Percentiles rank a stretch among this genome's conserved stretches.
phyloP scores from a whole-genome alignment of 53 echinoderm and acorn worm genomes.

The Glandiceps talaboti region DNA sequence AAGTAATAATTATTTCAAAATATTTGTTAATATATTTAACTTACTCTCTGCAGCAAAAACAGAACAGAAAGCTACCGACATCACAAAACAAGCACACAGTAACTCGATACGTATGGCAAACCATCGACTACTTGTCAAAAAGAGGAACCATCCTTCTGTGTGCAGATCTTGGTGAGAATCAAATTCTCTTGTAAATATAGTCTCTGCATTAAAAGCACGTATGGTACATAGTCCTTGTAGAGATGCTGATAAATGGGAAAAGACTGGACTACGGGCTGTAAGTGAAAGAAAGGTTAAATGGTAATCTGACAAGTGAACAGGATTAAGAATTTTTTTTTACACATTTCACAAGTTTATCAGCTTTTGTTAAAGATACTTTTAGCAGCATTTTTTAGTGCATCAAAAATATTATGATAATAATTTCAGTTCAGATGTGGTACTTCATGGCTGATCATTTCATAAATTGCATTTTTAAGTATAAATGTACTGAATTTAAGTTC shows the following conservation, averaged over 20 bases:
- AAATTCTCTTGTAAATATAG: constrained; percentile 43
- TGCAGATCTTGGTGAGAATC: constrained; percentile 65
- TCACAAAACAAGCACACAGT: constrained; percentile 43
- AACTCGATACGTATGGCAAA: constrained; percentile 71
- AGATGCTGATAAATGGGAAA: constrained; percentile 84
- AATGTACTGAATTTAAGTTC: too few relatives aligned
- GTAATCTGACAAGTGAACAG: too few relatives aligned
- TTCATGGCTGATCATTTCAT: too few relatives aligned
- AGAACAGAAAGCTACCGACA: constrained; percentile 46
- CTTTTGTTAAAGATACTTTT: too few relatives aligned
- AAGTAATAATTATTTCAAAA: too few relatives aligned
- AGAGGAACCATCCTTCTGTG: constrained; percentile 71
- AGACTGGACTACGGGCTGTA: constrained; percentile 90
- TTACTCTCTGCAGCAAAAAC: constrained; percentile 55
- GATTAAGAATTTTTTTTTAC: too few relatives aligned
- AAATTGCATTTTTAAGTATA: too few relatives aligned
- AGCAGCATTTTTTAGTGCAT: too few relatives aligned
- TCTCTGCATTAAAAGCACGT: constrained; percentile 65
- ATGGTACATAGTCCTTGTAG: constrained; percentile 69
- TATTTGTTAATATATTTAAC: too few relatives aligned
- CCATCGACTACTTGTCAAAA: constrained; percentile 63
- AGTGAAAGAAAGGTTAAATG: background rate
- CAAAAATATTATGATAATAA: too few relatives aligned
- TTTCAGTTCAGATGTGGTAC: too few relatives aligned
- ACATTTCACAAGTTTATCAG: too few relatives aligned